These are phyloP conservation scores for Acleris sparsana DNA, from an alignment of 2,888 invertebrate genomes.

Conservation along the genomic window DNA sequence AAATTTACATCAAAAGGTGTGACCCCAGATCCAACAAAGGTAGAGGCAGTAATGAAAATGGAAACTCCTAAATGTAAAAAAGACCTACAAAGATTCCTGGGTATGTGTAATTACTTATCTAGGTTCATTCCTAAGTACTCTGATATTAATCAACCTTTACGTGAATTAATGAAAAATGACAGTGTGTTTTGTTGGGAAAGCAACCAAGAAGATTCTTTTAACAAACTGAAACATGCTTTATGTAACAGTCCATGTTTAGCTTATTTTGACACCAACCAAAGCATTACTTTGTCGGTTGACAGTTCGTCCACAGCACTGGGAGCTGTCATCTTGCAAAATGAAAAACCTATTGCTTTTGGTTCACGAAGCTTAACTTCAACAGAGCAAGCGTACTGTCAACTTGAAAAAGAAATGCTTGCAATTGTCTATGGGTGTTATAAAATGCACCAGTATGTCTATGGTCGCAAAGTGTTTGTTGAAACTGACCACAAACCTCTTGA, in stretches of 20 bases:
- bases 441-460: slow-evolving; percentile 37
- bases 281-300: slow-evolving; percentile 32
- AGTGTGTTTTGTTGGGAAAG: slow-evolving; percentile 30
- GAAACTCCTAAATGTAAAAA: slow-evolving; percentile 24
- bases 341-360: slow-evolving; percentile 37
- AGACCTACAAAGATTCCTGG: slow-evolving; percentile 35
- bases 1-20: slow-evolving; percentile 30
- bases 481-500: slow-evolving; percentile 36
- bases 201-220: slow-evolving; percentile 29
- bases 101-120: slow-evolving; percentile 37
- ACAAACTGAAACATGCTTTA: slow-evolving; percentile 28
- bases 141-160: slow-evolving; percentile 24
- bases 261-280: slow-evolving; percentile 29
- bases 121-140: slow-evolving; percentile 37
- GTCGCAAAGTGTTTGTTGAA: slow-evolving; percentile 30
- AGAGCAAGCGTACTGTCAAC: slow-evolving; percentile 42
- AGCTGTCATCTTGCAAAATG: slow-evolving; percentile 36
- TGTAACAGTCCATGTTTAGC: slow-evolving; percentile 32
- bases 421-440: slow-evolving; percentile 44
- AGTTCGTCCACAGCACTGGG: slow-evolving; percentile 28
- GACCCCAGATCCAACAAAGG: slow-evolving; percentile 25
- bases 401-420: slow-evolving; percentile 48
- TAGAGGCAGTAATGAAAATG: slow-evolving; percentile 36
- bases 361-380: slow-evolving; percentile 31
- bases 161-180: slow-evolving; percentile 31